Evolutionary conservation across 2,113 vertebrate genomes (phyloP).

Genomic region (Scomber japonicus): DNA sequence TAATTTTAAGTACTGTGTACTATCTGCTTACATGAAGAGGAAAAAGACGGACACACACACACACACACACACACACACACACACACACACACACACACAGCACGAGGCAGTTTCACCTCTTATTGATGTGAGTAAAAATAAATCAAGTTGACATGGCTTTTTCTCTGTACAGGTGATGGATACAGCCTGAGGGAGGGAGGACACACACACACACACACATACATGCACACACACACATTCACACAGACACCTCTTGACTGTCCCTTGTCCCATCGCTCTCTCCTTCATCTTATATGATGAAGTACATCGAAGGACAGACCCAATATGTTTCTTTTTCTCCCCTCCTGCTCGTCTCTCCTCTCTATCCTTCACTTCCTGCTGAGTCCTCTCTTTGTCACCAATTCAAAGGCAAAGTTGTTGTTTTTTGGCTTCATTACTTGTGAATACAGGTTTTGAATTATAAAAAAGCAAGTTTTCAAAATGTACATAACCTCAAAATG

Average conservation of each 20-base stretch:
- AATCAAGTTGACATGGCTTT: conserved; percentile 62
- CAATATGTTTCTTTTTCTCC: conserved; percentile 7
- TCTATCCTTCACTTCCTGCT: conserved; percentile 15
- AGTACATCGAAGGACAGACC: conserved; percentile 20
- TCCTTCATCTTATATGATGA: conserved; percentile 29
- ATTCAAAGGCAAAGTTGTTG: not conserved
- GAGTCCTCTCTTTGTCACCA: not conserved
- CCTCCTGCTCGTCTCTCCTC: conserved; percentile 10
- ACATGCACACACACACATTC: conserved; percentile 28
- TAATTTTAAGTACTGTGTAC: not conserved
- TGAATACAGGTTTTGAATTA: no score
- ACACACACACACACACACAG: not conserved
- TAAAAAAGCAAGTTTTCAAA: no score
- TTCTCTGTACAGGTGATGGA: conserved; percentile 63
- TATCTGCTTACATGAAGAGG: not conserved
- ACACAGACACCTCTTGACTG: conserved; percentile 11
- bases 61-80: conserved; percentile 24
- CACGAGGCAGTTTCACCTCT: conserved; percentile 42
- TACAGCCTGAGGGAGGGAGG: conserved; percentile 49
- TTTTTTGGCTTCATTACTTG: not conserved
- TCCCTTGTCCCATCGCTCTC: conserved; percentile 19
- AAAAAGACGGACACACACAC: not conserved
- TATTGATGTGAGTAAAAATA: conserved; percentile 71
- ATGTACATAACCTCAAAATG: no score
- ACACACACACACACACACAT: not conserved